Percentiles rank a stretch among this genome's conserved stretches.
phyloP scores from a whole-genome alignment of 2,113 vertebrate species.

The Okapia johnstoni region DNA sequence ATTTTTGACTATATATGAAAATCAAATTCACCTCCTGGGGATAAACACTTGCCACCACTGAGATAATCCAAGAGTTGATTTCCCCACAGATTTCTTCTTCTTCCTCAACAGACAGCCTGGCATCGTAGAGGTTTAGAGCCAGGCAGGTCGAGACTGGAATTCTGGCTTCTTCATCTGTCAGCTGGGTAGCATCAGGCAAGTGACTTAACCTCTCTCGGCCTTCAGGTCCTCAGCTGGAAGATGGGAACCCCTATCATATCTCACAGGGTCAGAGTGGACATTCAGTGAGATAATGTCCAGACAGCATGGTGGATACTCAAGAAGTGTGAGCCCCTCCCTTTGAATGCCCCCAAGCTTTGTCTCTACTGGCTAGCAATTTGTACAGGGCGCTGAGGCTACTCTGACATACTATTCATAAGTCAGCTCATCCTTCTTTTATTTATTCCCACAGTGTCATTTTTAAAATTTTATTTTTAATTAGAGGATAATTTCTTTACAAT shows the following conservation, averaged over 20 bases:
- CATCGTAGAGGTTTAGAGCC: background rate
- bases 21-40: constrained; percentile 44
- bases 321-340: background rate
- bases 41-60: background rate
- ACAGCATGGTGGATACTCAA: rapidly evolving
- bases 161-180: background rate
- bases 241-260: too few relatives aligned
- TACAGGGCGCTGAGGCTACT: rapidly evolving
- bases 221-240: background rate
- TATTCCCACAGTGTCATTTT: too few relatives aligned
- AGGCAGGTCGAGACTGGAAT: background rate
- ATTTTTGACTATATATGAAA: constrained; percentile 37
- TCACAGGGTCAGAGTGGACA: background rate
- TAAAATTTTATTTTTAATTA: background rate
- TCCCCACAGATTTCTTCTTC: background rate
- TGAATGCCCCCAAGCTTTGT: background rate
- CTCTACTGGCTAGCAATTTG: rapidly evolving
- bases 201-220: background rate
- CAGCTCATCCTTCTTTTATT: background rate
- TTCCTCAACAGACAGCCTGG: background rate
- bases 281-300: background rate
- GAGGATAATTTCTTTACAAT: background rate
- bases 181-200: background rate
- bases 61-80: constrained; percentile 17
- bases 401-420: background rate